These are phyloP conservation scores for Nyctalus aviator DNA, from an alignment of 2,797 vertebrate species.

Conservation along the genomic window DNA sequence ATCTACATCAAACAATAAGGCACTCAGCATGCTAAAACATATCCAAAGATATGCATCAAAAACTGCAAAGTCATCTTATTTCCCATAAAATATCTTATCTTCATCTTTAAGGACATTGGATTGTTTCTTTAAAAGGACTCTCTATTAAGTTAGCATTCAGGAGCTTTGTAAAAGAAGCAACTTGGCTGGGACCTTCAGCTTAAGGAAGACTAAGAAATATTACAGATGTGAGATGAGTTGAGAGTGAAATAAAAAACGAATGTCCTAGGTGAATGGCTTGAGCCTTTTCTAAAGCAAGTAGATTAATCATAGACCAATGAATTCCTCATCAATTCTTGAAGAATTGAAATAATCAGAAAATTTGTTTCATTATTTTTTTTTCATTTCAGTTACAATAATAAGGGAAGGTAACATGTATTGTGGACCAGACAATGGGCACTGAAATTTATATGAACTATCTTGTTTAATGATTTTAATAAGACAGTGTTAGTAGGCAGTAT, in stretches of 20 bases:
- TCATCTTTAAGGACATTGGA: background rate
- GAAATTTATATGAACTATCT: background rate
- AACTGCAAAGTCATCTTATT: background rate
- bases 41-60: background rate
- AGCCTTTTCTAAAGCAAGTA: background rate
- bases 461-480: background rate
- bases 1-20: background rate
- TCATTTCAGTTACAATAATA: background rate
- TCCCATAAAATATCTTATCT: background rate
- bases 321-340: background rate
- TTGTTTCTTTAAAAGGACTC: background rate
- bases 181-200: background rate
- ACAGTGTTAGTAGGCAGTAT: background rate
- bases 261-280: background rate
- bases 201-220: background rate
- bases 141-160: background rate
- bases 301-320: background rate
- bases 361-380: background rate
- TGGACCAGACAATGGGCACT: background rate
- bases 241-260: background rate
- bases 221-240: background rate
- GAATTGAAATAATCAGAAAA: background rate
- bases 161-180: background rate
- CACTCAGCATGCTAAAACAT: background rate
- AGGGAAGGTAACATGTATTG: background rate